These are phyloP conservation scores for Saturnia japonica DNA, from an alignment of 2,888 invertebrate species.

Conservation along the genomic window DNA sequence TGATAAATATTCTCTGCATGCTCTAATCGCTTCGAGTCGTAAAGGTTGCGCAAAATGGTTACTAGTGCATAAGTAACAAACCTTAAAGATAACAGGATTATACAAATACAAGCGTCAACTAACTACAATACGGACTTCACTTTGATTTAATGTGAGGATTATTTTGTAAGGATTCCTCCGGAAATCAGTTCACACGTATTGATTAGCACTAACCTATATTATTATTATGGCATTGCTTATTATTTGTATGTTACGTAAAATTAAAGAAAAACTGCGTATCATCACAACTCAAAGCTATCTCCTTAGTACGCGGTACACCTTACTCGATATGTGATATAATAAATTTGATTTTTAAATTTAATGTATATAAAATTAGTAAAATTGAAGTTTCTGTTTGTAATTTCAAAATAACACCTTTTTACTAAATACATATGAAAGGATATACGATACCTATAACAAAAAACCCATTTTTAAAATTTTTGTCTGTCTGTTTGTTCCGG, in stretches of 20 bases:
- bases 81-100: constrained; percentile 14
- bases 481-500: too few relatives aligned
- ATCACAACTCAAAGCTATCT: neutral
- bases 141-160: constrained; percentile 24
- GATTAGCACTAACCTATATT: constrained; percentile 26
- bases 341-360: neutral
- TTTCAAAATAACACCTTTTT: too few relatives aligned
- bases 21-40: neutral
- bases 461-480: too few relatives aligned
- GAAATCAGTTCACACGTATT: constrained; percentile 37
- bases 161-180: constrained; percentile 40
- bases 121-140: constrained; percentile 12
- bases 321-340: neutral
- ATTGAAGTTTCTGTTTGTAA: too few relatives aligned
- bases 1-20: neutral
- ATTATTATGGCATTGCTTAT: neutral
- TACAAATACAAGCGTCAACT: constrained; percentile 7
- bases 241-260: neutral
- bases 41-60: neutral
- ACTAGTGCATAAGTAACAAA: constrained; percentile 13
- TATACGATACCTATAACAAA: too few relatives aligned
- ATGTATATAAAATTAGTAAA: too few relatives aligned
- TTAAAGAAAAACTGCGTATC: neutral
- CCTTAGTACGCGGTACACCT: neutral
- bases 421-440: too few relatives aligned